A percentile compares a stretch with the other conserved stretches of the same genome.
Conservation (phyloP, 2,888 invertebrate species). For the Heteropelma amictum region DNA sequence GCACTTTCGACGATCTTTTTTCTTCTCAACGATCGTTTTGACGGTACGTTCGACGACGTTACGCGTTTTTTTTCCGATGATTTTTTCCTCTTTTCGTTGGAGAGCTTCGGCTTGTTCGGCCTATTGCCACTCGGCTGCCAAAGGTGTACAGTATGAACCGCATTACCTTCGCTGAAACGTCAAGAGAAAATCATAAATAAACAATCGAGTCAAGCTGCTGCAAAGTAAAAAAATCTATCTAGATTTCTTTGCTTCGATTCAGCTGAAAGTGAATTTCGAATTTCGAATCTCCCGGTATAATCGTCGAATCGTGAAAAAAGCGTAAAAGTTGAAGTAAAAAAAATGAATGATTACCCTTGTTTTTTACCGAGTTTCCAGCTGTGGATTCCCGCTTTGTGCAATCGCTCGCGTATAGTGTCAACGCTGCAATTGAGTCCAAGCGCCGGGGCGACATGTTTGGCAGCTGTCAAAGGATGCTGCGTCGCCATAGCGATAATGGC, state of each 20-base stretch:
- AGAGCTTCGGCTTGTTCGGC: slow-evolving; percentile 71
- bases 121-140: slow-evolving; percentile 77
- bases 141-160: slow-evolving; percentile 74
- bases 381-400: slow-evolving; percentile 76
- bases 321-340: too few species aligned
- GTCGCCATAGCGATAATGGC: slow-evolving; percentile 77
- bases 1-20: slow-evolving; percentile 55
- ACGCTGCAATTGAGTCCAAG: slow-evolving; percentile 75
- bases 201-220: too few species aligned
- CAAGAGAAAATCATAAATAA: too few species aligned
- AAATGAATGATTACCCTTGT: slow-evolving; percentile 67
- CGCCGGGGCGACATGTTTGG: slow-evolving; percentile 76
- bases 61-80: slow-evolving; percentile 61
- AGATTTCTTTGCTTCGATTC: too few species aligned
- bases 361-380: slow-evolving; percentile 77
- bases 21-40: slow-evolving; percentile 58
- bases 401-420: slow-evolving; percentile 74
- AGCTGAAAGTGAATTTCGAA: too few species aligned
- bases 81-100: slow-evolving; percentile 68
- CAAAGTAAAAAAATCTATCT: too few species aligned
- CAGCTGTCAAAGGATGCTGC: slow-evolving; percentile 75
- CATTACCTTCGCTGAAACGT: slow-evolving; percentile 71
- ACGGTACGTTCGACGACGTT: slow-evolving; percentile 21
- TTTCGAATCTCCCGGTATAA: neutral
- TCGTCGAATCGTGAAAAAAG: neutral